Percentiles rank a stretch among this genome's conserved stretches.
Evolutionary conservation across 2,888 invertebrate genomes (phyloP).

Genomic region (Caenorhabditis wallacei): DNA sequence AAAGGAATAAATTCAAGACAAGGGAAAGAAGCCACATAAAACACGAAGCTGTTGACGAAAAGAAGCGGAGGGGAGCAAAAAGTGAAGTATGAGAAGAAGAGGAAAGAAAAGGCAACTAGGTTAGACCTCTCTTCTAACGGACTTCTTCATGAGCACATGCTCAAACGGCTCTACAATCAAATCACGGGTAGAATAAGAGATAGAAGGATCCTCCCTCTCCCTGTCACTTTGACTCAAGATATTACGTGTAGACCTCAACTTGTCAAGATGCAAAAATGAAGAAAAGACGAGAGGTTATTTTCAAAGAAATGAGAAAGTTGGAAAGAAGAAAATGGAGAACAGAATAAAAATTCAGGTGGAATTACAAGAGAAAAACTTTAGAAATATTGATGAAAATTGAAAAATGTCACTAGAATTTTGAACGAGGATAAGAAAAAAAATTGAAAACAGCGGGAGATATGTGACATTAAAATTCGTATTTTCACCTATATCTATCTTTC

Average conservation of each 20-base stretch:
- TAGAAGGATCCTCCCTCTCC: conserved; percentile 26
- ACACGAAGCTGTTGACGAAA: conserved; percentile 59
- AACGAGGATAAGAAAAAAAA: too few relatives aligned
- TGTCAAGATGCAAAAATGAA: conserved; percentile 32
- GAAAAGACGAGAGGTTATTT: conserved; percentile 19
- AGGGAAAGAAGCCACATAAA: conserved; percentile 46
- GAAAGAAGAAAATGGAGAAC: conserved; percentile 12
- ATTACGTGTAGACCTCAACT: conserved; percentile 47
- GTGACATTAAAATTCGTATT: neutral
- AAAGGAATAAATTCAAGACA: conserved; percentile 3
- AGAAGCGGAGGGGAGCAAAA: conserved; percentile 30
- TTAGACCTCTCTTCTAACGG: conserved; percentile 56
- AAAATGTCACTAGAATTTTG: neutral
- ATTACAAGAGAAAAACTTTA: conserved; percentile 3
- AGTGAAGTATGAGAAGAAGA: conserved; percentile 57
- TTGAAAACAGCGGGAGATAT: neutral
- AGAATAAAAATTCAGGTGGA: conserved; percentile 23
- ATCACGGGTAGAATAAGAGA: conserved; percentile 57
- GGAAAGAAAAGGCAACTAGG: conserved; percentile 61
- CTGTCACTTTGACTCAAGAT: conserved; percentile 57
- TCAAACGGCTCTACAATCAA: conserved; percentile 61
- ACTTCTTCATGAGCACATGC: conserved; percentile 63
- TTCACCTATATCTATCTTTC: conserved; percentile 30
- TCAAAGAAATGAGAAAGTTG: neutral
- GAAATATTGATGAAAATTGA: neutral